A percentile compares a stretch with the other conserved stretches of the same genome.
These are phyloP conservation scores for Siphamia tubifer DNA, from an alignment of 2,113 vertebrate species.

Conservation along the genomic window DNA sequence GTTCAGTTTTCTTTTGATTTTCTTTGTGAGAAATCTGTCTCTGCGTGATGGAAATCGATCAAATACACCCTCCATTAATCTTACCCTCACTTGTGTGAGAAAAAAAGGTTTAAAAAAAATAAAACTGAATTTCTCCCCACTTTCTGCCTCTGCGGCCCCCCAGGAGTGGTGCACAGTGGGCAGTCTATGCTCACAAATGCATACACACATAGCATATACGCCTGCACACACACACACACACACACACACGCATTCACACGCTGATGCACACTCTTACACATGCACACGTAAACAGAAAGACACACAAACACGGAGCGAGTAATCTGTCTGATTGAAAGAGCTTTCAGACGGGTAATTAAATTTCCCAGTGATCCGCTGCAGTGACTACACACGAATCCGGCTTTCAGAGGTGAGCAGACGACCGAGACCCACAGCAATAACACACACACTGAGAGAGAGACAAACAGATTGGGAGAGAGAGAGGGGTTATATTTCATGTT, in stretches of 20 bases:
- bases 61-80: constrained; percentile 60
- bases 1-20: constrained; percentile 52
- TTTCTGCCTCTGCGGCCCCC: constrained; percentile 23
- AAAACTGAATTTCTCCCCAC: background rate
- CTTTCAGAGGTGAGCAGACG: constrained; percentile 64
- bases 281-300: constrained; percentile 27
- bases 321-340: constrained; percentile 80
- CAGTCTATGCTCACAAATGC: constrained; percentile 46
- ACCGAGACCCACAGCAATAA: constrained; percentile 63
- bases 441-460: constrained; percentile 7
- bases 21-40: constrained; percentile 51
- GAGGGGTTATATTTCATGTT: constrained; percentile 70
- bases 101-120: background rate
- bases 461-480: background rate
- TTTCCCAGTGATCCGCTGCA: constrained; percentile 76
- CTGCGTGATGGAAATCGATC: constrained; percentile 59
- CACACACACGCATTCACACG: constrained; percentile 27
- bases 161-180: constrained; percentile 40
- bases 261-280: background rate
- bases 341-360: constrained; percentile 81
- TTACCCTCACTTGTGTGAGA: constrained; percentile 35
- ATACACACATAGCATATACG: constrained; percentile 19
- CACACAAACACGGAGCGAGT: constrained; percentile 43
- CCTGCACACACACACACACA: constrained; percentile 8
- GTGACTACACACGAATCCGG: constrained; percentile 64